Conservation (phyloP, 92 coral and sea anemone species). For the Paramuricea clavata region DNA sequence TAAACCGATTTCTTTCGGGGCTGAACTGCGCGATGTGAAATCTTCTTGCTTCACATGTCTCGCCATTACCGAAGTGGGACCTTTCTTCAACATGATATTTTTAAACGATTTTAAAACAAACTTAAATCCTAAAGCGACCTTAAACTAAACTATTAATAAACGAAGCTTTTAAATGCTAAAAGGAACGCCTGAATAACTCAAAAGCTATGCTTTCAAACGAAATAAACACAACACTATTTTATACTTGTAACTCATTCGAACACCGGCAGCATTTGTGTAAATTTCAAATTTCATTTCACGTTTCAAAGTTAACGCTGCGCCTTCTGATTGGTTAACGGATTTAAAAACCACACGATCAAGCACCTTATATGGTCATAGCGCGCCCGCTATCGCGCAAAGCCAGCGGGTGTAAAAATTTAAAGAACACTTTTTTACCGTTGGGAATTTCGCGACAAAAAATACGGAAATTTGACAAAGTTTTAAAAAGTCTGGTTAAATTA, state of each 20-base stretch:
- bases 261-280: conserved; percentile 3
- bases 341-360: conserved; percentile 16
- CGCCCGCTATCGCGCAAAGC: background rate
- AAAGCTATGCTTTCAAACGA: background rate
- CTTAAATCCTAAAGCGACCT: background rate
- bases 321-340: conserved; percentile 33
- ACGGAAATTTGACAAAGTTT: background rate
- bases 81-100: conserved; percentile 32
- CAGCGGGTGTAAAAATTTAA: conserved; percentile 23
- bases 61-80: conserved; percentile 23
- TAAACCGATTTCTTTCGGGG: conserved; percentile 85
- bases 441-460: background rate
- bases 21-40: background rate
- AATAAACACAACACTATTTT: background rate
- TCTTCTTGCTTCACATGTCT: conserved; percentile 27
- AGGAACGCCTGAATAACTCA: background rate
- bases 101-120: background rate
- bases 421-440: conserved; percentile 48
- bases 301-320: conserved; percentile 36
- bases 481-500: background rate
- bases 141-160: background rate
- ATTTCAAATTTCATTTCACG: conserved; percentile 31
- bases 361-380: conserved; percentile 30
- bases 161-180: background rate
- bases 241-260: conserved; percentile 28